phyloP scores from a whole-genome alignment of 1,140 invertebrate genomes.

The Semibalanus balanoides region DNA sequence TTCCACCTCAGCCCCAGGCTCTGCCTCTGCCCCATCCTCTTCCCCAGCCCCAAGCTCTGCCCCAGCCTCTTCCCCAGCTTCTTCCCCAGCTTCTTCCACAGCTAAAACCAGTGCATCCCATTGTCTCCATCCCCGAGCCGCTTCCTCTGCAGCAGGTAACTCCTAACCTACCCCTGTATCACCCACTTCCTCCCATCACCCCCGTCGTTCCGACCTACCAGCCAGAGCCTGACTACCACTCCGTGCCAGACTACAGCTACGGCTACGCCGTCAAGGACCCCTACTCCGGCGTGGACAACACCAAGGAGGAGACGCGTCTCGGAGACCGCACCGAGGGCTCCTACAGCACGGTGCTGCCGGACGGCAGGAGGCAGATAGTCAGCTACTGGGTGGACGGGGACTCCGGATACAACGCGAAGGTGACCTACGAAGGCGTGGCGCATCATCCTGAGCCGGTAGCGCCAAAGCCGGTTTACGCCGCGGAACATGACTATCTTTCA shows the following conservation, averaged over 20 bases:
- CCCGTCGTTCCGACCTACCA: not conserved
- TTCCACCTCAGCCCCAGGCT: too few relatives aligned
- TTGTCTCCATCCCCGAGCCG: too few relatives aligned
- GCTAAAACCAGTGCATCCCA: too few relatives aligned
- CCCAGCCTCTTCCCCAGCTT: too few relatives aligned
- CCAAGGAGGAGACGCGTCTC: slow-evolving; percentile 1
- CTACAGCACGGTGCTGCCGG: slow-evolving; percentile 4
- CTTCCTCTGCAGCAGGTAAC: too few relatives aligned
- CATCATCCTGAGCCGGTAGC: not conserved
- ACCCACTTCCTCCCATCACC: too few relatives aligned
- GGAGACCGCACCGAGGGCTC: slow-evolving; percentile 10
- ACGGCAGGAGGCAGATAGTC: slow-evolving; percentile 8
- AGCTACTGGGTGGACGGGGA: slow-evolving; percentile 10
- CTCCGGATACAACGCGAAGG: slow-evolving; percentile 10
- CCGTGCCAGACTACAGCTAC: not conserved
- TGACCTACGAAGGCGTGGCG: not conserved
- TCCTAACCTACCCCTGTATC: too few relatives aligned
- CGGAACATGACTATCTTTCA: too few relatives aligned
- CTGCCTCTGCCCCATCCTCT: too few relatives aligned
- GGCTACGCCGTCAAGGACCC: not conserved
- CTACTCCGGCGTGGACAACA: not conserved
- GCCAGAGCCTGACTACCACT: not conserved
- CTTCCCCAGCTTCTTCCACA: too few relatives aligned
- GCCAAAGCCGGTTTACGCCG: not conserved
- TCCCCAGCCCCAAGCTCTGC: too few relatives aligned